Base-by-base conservation (phyloP, 2,888 invertebrate genomes). In the Schizaphis graminum region DNA sequence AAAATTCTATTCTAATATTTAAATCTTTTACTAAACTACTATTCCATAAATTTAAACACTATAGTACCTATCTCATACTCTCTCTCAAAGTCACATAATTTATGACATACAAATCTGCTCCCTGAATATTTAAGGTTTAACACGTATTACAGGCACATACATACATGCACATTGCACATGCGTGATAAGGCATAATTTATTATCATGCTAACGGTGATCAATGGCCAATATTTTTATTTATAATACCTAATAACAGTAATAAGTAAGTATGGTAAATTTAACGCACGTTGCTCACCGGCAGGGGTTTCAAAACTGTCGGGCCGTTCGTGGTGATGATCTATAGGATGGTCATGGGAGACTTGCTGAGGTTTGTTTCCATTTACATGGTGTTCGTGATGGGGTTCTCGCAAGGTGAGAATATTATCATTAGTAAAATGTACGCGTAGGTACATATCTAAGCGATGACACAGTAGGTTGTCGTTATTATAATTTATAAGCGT, bases 291-390 rank as follows among this genome's bases (percentile, higher is more conserved):
- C 28, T 87, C 16, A 16, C 21, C 49, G 35, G 86, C 96, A 99
- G 99, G 95, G 99, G 99, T 28, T 99, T 99, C 96, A 99, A 99
- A 96, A 98, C 99, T 0, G 99, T 99, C 1, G 99, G 99, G 8
- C 99, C 99, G 0, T 99, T 99, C 97, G 99, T 99, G n/a, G 98
- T 99, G 95, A 99, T 99, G 99, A 99, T 99, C 95, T 99, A 99
- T 96, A 97, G 99, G 95, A 99, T 99, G 99, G 98, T 99, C 91
- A 98, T 98, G 97, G 99, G 99, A 94, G 99, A 99, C 96, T 96
- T 99, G 57, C 96, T 99, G 53, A 97, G 99, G 95, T 99, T 99
- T 96, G 99, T 99, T 95, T 98, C 98, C 90, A 99, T 99, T 95
- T 99, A 99, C 96, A 96, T 99, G 95, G 99, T 99, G 8, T 99